Conservation (phyloP, 2,113 vertebrate species). For the Axis porcinus region DNA sequence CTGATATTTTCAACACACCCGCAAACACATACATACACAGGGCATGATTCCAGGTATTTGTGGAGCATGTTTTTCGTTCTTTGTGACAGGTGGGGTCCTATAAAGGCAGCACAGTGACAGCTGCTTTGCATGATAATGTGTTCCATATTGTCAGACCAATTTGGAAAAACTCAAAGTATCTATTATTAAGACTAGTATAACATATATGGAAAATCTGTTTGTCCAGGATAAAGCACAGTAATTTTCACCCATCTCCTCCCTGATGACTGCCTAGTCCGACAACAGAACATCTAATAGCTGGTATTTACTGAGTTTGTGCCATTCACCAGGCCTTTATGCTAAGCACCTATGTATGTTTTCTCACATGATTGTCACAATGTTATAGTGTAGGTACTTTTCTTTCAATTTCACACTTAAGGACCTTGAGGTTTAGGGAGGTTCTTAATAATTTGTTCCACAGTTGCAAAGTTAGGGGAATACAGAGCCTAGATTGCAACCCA, state of each 20-base stretch:
- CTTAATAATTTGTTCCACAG: not conserved
- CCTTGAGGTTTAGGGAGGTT: not conserved
- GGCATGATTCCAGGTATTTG: conserved; percentile 45
- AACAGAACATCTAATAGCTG: not conserved
- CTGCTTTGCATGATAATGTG: conserved; percentile 70
- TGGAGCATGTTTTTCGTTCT: conserved; percentile 79
- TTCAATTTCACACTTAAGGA: not conserved
- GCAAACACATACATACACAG: not conserved
- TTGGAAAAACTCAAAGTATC: conserved; percentile 67
- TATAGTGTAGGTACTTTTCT: not conserved
- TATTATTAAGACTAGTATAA: conserved; percentile 63
- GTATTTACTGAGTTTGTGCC: not conserved
- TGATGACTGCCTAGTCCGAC: not conserved
- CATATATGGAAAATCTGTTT: conserved; percentile 32
- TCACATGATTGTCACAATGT: not conserved
- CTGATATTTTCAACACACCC: not conserved
- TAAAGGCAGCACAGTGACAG: conserved; percentile 80
- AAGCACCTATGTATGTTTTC: not conserved
- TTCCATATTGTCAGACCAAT: conserved; percentile 72
- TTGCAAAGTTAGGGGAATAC: not conserved
- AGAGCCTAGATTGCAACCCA: not conserved
- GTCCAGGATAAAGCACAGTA: not conserved
- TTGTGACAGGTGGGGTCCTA: conserved; percentile 78
- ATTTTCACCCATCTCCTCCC: not conserved
- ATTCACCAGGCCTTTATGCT: not conserved